Evolutionary conservation across 1,140 invertebrate species (phyloP).

Genomic region (Cyclina sinensis): DNA sequence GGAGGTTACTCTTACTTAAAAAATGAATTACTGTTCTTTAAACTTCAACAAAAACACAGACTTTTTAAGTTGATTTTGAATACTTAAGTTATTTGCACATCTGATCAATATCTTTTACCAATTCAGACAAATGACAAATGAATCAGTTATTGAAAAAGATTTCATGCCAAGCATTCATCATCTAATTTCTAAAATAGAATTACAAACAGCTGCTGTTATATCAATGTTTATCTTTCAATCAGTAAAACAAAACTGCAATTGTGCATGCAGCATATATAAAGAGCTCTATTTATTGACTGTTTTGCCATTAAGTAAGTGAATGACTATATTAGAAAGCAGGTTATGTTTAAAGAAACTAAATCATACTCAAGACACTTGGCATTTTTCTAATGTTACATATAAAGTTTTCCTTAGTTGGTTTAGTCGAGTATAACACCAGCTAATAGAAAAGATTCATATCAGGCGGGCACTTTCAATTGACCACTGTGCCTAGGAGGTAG

Average conservation of each 20-base stretch:
- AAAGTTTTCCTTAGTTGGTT: too few species aligned
- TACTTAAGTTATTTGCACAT: not conserved
- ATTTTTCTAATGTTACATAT: too few species aligned
- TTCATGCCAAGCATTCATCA: not conserved
- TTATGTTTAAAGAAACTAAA: not conserved
- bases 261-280: not conserved
- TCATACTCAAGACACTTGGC: too few species aligned
- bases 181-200: not conserved
- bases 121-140: not conserved
- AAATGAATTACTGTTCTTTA: not conserved
- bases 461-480: too few species aligned
- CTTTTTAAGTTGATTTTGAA: not conserved
- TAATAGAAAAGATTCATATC: too few species aligned
- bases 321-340: not conserved
- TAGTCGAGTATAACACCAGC: too few species aligned
- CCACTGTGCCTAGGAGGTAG: too few species aligned
- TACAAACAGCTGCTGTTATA: not conserved
- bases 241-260: not conserved
- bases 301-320: not conserved
- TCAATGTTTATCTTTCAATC: slow-evolving; percentile 19
- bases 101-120: not conserved
- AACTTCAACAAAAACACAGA: not conserved
- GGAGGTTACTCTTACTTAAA: slow-evolving; percentile 46
- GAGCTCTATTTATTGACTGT: not conserved
- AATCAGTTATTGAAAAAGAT: slow-evolving; percentile 1